A percentile compares a stretch with the other conserved stretches of the same genome.
phyloP scores from a whole-genome alignment of 1,140 invertebrate species.

The Aphelinus atriplicis region DNA sequence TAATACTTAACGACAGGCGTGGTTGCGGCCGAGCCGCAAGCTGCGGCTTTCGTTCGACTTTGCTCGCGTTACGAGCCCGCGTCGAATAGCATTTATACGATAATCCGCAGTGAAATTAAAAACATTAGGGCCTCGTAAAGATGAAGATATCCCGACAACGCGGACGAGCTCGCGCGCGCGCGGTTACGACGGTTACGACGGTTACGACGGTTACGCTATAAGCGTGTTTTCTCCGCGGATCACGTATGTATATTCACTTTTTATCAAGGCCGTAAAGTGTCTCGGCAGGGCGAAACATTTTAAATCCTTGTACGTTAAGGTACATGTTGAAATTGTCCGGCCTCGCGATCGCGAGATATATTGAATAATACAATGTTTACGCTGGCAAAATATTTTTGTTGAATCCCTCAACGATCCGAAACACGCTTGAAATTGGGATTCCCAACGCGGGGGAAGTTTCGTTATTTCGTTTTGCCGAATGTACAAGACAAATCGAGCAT shows the following conservation, averaged over 20 bases:
- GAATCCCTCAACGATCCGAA: too few relatives aligned
- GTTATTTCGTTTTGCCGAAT: too few relatives aligned
- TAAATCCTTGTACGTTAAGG: too few relatives aligned
- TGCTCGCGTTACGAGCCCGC: not conserved
- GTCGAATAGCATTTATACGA: conserved; percentile 44
- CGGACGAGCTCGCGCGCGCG: not conserved
- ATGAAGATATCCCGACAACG: conserved; percentile 51
- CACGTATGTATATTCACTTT: not conserved
- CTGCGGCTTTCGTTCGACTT: not conserved
- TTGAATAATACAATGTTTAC: too few relatives aligned
- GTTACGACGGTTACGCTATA: conserved; percentile 8
- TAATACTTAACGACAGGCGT: conserved; percentile 48
- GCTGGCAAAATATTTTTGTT: too few relatives aligned
- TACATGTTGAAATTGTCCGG: too few relatives aligned
- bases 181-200: conserved; percentile 24
- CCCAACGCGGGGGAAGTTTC: too few relatives aligned
- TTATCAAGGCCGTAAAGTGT: too few relatives aligned
- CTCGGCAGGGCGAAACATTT: too few relatives aligned
- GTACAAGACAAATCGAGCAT: too few relatives aligned
- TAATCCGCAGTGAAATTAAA: conserved; percentile 57
- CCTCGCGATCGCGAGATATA: too few relatives aligned
- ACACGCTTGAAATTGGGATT: too few relatives aligned
- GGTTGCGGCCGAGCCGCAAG: conserved; percentile 13
- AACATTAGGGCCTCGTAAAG: conserved; percentile 57
- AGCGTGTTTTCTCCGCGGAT: not conserved